These are phyloP conservation scores for Atrina japonica DNA, from an alignment of 2,888 invertebrate genomes.

Conservation along the genomic window DNA sequence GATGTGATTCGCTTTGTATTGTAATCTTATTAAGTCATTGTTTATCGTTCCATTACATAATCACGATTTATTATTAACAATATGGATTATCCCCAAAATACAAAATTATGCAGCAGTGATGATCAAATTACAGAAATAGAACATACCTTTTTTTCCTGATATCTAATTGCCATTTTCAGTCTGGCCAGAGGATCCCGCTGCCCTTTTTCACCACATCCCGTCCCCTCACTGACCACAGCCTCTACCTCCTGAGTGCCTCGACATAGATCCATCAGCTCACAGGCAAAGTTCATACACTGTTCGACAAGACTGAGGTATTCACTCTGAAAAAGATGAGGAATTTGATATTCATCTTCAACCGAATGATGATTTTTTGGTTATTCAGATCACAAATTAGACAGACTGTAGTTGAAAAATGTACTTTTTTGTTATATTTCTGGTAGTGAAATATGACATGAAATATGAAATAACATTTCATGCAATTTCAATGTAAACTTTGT, in stretches of 20 bases:
- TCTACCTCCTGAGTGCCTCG: conserved; percentile 88
- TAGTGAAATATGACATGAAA: too few relatives aligned
- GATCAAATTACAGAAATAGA: conserved; percentile 2
- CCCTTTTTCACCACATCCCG: conserved; percentile 82
- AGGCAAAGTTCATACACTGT: conserved; percentile 81
- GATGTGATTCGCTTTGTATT: too few relatives aligned
- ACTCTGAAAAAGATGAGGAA: conserved; percentile 80
- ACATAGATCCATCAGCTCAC: conserved; percentile 83
- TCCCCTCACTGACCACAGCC: conserved; percentile 84
- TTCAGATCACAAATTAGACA: too few relatives aligned
- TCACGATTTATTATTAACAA: background rate
- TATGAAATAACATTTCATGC: too few relatives aligned
- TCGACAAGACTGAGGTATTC: conserved; percentile 85
- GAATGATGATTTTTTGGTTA: too few relatives aligned
- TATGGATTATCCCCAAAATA: background rate
- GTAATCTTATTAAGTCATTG: too few relatives aligned
- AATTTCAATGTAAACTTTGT: too few relatives aligned
- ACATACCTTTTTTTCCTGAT: conserved; percentile 85
- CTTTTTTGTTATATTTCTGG: too few relatives aligned
- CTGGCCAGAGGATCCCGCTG: conserved; percentile 85
- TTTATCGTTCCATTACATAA: too few relatives aligned
- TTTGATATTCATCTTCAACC: too few relatives aligned
- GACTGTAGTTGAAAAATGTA: too few relatives aligned
- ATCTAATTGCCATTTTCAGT: conserved; percentile 86
- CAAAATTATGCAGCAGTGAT: background rate